These are phyloP conservation scores for Xerus inauris DNA, from an alignment of 2,113 vertebrate genomes.

Conservation along the genomic window DNA sequence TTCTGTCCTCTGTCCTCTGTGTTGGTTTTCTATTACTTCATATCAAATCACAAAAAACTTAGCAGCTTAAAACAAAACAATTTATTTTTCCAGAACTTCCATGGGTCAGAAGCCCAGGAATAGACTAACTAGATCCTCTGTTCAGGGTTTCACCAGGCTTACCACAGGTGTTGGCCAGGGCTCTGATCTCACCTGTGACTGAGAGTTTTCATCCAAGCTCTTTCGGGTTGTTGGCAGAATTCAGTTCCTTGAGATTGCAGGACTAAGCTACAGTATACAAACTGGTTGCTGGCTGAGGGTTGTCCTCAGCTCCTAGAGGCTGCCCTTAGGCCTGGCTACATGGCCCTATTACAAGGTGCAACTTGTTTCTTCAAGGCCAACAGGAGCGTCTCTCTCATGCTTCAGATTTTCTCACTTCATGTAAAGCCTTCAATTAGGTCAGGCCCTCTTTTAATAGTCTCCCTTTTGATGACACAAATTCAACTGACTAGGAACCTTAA, in stretches of 20 bases:
- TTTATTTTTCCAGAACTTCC: neutral
- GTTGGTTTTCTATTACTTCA: neutral
- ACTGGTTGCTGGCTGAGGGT: neutral
- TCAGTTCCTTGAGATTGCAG: neutral
- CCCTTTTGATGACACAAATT: constrained; percentile 22
- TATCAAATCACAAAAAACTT: neutral
- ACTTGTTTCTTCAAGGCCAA: neutral
- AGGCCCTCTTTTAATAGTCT: neutral
- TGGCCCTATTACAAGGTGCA: neutral
- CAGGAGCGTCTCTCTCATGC: neutral
- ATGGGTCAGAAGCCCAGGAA: neutral
- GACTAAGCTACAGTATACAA: neutral
- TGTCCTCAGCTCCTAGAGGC: neutral
- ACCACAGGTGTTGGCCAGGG: neutral
- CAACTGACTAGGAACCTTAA: neutral
- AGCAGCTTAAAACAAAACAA: neutral
- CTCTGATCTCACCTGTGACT: neutral
- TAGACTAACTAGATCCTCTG: neutral
- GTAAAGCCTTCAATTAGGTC: neutral
- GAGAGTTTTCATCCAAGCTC: neutral
- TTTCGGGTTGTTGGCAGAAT: neutral
- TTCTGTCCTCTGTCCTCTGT: neutral
- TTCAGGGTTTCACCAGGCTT: neutral
- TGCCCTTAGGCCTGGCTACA: neutral
- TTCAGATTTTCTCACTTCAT: neutral